Base-by-base conservation (phyloP, 35 echinoderm and acorn worm species). In the Apostichopus parvimensis region DNA sequence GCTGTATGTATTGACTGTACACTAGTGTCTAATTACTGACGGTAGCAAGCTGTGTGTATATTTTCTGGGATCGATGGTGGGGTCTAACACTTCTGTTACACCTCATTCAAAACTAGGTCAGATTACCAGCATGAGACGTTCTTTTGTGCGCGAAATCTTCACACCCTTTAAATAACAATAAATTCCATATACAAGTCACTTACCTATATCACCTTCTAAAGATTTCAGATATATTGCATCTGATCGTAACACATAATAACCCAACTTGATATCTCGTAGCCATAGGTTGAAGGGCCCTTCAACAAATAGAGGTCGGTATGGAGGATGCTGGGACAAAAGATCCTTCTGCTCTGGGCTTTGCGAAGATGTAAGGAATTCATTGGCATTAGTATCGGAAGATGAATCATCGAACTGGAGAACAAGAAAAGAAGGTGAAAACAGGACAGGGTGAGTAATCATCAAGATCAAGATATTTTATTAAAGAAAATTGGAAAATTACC, bases 331-430 rank as follows among this genome's bases (percentile, higher is more conserved):
- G 53, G 91, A 77, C 14, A 99, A 83, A 8, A 96, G 79, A 54
- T 99, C 97, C 71, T 86, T 68, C 81, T 99, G 97, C 56, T 99
- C 97, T 82, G 91, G 88, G 93, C 97, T 99, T 92, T 96, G 94
- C 13, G 94, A 91, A 76, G 86, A 92, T 14, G 95, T 90, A 54
- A 99, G 94, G 87, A 94, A 99, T 55, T 95, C 88, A 9, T 87
- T 6, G 6, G 52, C 26, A 55, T 13, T 54, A 14, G 6, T 6
- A 6, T 72, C 86, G 4, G 8, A 25, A 54, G 81, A 60, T 59
- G 55, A 34, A n/a, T 57, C 14, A 4, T 83, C 80, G 21, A 17
- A 83, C 80, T 57, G 52, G 6, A 60, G 14, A 6, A 9, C 6
- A 58, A 58, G 3, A 28, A 80, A 45, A 45, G 34, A 45, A 45